Evolutionary conservation across 1,140 invertebrate genomes (phyloP).

Genomic region (Drosophila equinoxialis): DNA sequence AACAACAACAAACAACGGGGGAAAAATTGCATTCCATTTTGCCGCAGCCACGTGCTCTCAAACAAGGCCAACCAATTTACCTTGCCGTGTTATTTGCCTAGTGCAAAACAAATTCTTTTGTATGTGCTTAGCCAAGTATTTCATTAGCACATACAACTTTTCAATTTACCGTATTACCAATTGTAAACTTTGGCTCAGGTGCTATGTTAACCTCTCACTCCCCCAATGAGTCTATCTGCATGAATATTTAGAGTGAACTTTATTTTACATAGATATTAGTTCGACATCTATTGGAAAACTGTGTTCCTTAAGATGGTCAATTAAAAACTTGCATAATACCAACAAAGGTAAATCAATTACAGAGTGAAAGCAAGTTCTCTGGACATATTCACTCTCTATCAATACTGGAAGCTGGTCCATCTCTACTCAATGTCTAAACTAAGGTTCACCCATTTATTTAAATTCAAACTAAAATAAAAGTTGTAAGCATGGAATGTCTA

Average conservation of each 20-base stretch:
- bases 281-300: too few relatives aligned
- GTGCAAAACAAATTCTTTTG: conserved; percentile 13
- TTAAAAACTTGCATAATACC: too few relatives aligned
- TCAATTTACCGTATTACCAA: conserved; percentile 34
- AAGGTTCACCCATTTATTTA: background rate
- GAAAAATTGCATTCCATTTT: conserved; percentile 5
- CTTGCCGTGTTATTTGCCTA: background rate
- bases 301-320: too few relatives aligned
- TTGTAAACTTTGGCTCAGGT: conserved; percentile 1
- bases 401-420: too few relatives aligned
- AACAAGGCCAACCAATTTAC: background rate
- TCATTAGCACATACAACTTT: conserved; percentile 50
- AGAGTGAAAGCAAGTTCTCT: too few relatives aligned
- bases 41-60: background rate
- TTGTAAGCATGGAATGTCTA: background rate
- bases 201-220: too few relatives aligned
- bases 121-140: conserved; percentile 26
- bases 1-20: background rate
- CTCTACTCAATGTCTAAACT: too few relatives aligned
- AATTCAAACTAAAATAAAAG: conserved; percentile 2
- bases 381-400: too few relatives aligned
- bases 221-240: background rate
- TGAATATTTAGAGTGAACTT: conserved; percentile 1
- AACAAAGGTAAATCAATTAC: too few relatives aligned
- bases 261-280: background rate